These are phyloP conservation scores for Nephila pilipes DNA, from an alignment of 1,140 invertebrate species.

Conservation along the genomic window DNA sequence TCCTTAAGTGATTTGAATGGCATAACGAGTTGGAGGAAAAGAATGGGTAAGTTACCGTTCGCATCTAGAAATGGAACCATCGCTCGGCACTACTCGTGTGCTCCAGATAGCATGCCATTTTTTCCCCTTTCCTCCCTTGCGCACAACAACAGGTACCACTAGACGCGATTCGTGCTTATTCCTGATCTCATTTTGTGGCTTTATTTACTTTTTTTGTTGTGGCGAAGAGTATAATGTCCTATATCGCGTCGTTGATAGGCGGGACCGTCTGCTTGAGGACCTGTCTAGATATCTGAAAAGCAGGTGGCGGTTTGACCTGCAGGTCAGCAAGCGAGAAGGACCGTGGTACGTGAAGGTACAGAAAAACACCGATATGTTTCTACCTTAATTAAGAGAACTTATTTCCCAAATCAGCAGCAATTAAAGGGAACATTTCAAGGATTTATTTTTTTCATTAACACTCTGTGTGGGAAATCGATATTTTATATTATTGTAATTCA, in stretches of 20 bases:
- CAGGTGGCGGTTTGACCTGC: conserved; percentile 68
- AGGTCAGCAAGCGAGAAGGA: conserved; percentile 49
- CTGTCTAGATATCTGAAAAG: conserved; percentile 51
- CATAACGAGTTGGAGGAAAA: conserved; percentile 48
- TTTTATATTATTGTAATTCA: no score
- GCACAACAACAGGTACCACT: conserved; percentile 61
- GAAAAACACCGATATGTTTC: conserved; percentile 28
- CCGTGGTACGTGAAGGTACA: conserved; percentile 54
- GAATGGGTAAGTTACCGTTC: conserved; percentile 21
- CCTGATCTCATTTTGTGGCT: conserved; percentile 60
- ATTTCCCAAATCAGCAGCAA: conserved; percentile 3
- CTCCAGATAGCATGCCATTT: conserved; percentile 36
- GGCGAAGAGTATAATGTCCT: conserved; percentile 59
- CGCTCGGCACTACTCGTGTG: conserved; percentile 60
- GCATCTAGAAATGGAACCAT: conserved; percentile 33
- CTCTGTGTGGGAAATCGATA: no score
- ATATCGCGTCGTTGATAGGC: conserved; percentile 63
- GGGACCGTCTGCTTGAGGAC: conserved; percentile 65
- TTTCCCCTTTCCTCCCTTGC: not conserved
- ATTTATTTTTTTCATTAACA: not conserved
- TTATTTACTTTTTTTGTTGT: conserved; percentile 65
- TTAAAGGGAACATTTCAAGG: conserved; percentile 22
- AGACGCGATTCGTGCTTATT: conserved; percentile 58
- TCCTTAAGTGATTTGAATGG: conserved; percentile 29
- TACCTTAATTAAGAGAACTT: conserved; percentile 11